Base-by-base conservation (phyloP, 2,797 vertebrate genomes). In the Chelmon rostratus region DNA sequence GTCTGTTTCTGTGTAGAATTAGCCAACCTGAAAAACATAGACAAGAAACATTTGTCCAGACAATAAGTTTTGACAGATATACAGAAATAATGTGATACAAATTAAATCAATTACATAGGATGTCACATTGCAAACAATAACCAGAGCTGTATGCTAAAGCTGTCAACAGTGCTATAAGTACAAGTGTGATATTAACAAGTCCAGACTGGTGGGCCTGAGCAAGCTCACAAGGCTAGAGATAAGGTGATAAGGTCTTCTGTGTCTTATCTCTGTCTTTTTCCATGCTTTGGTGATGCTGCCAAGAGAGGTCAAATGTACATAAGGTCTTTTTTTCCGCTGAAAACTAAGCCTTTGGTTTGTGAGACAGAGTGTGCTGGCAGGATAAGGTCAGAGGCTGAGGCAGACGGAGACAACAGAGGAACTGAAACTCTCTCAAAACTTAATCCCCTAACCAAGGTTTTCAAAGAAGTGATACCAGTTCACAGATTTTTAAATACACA, bases 231-330 rank as follows among this genome's bases (percentile, higher is more conserved):
- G 66, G 46, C 73, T 31, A 8, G 38, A 82, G 87, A 88, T 88
- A 88, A 90, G 80, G 57, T 68, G 82, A 90, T 90, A 87, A 79
- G 64, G 18, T 74, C 71, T 64, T 81, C 59, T 59, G 13, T 64
- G 68, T 85, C 83, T 90, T 90, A 88, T 92, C 88, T 78, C 46
- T 19, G 23, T 62, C 79, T 70, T 88, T 92, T 92, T 88, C 91
- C 91, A 90, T 38, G 79, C 89, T 91, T 89, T 89, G 81, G 83
- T 82, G 87, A 91, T 87, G 78, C 81, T 88, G 84, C 85, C 67
- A 23, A 74, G 56, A 73, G 53, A 52, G 83, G 68, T 81, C 81
- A 64, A 80, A 83, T 38, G 79, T 65, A 88, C 74, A 37, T 64
- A 78, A 82, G 65, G 56, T 56, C 7, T 63, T 57, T 75, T 69